Evolutionary conservation across 2,797 vertebrate genomes (phyloP).

Genomic region (Cottoperca gobio): DNA sequence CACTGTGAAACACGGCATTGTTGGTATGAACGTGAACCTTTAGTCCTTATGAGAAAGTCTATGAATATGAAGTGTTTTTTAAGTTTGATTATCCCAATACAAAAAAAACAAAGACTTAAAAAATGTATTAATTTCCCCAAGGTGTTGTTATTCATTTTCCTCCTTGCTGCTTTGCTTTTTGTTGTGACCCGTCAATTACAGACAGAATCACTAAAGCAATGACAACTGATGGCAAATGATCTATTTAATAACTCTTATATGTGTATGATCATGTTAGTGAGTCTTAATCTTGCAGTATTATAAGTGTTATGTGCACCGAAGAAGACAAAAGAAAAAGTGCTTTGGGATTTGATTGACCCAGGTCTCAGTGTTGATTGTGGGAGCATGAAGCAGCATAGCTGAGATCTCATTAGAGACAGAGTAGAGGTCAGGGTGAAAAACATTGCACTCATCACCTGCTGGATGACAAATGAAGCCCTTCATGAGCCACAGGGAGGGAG

Average conservation of each 20-base stretch:
- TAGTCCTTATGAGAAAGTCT: not conserved
- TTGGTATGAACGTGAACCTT: not conserved
- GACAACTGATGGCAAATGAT: slow-evolving; percentile 9
- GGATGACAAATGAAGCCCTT: slow-evolving; percentile 75
- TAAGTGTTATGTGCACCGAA: no score
- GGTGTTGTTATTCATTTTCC: slow-evolving; percentile 19
- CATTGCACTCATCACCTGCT: slow-evolving; percentile 68
- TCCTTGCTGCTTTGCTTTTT: slow-evolving; percentile 44
- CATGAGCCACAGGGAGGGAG: slow-evolving; percentile 44
- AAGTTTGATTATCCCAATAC: not conserved
- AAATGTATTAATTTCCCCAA: slow-evolving; percentile 17
- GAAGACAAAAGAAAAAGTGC: slow-evolving; percentile 17
- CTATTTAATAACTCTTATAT: slow-evolving; percentile 4
- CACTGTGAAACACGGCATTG: not conserved
- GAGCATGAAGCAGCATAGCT: slow-evolving; percentile 63
- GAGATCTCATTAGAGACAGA: slow-evolving; percentile 68
- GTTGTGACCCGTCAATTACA: slow-evolving; percentile 8
- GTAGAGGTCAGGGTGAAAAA: slow-evolving; percentile 73
- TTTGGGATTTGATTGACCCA: slow-evolving; percentile 50
- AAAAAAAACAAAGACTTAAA: no score
- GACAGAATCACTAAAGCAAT: slow-evolving; percentile 24
- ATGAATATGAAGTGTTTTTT: no score
- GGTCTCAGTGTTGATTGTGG: slow-evolving; percentile 26
- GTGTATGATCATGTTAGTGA: not conserved
- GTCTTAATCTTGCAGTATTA: no score